Evolutionary conservation across 2,888 invertebrate species (phyloP), one percentile per base, ranked within the genome.

Genomic region (Drosophila leonis): DNA sequence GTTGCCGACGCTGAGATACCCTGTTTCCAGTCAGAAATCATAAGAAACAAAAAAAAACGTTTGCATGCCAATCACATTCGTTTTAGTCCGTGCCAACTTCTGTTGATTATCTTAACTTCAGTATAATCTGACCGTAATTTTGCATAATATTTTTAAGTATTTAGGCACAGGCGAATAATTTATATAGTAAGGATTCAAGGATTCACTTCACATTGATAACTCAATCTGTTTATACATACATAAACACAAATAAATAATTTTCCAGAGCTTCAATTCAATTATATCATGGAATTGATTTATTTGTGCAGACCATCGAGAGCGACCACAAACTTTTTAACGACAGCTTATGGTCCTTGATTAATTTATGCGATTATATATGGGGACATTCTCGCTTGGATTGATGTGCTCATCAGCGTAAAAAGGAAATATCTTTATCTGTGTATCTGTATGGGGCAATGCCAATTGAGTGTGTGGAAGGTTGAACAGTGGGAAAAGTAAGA

Each of bases 291-390:
- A 61, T 65, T 56, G 66, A 59, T 69, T 69, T 61, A 62, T 67
- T 63, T 68, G 44, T 33, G 54, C 54, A 44, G 29, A 61, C 56
- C 51, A 49, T 35, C 49, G 49, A 29, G 37, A 60, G 12, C 54
- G 39, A 60, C 39, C 48, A 54, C 55, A 72, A 57, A 48, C 29
- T 68, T 75, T 76, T 63, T 72, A 75, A 81, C 66, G 65, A 65
- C 81, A 56, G 57, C 67, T 76, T 68, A 70, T 70, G 72, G 65
- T 35, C 49, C 60, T 61, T 75, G 65, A 82, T 80, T 72, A 81
- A 80, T 78, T 70, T 67, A 78, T 78, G 69, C 42, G 61, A 70
- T 82, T 77, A 60, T 66, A 52, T 67, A 12, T 31, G 48, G 52
- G 29, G 24, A 48, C 18, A 66, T 71, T 66, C 13, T 68, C 56